A percentile compares a stretch with the other conserved stretches of the same genome.
Evolutionary conservation across 2,113 vertebrate species (phyloP).

Genomic region (Tragelaphus strepsiceros): DNA sequence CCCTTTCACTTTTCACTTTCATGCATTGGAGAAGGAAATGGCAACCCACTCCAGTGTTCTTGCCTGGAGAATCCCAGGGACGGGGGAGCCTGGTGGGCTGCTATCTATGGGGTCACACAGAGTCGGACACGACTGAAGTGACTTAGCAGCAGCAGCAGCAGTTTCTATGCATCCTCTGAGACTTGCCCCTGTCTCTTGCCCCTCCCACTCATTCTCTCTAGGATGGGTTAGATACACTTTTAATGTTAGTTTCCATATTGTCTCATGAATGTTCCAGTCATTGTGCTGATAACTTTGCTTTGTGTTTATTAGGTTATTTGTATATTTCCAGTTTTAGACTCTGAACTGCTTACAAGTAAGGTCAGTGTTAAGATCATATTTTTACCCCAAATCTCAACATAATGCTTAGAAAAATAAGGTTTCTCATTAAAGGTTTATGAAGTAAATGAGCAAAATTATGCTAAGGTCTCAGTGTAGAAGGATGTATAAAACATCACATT

Average conservation of each 20-base stretch:
- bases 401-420: neutral
- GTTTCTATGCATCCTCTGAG: neutral
- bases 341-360: neutral
- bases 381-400: neutral
- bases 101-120: too few relatives aligned
- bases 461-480: neutral
- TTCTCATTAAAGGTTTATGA: neutral
- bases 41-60: too few relatives aligned
- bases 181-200: neutral
- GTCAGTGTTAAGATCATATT: neutral
- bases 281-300: neutral
- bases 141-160: too few relatives aligned
- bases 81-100: too few relatives aligned
- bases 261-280: neutral
- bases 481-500: neutral
- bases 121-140: too few relatives aligned
- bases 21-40: too few relatives aligned
- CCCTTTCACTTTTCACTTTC: too few relatives aligned
- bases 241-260: neutral
- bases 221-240: neutral
- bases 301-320: neutral
- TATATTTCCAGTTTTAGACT: neutral
- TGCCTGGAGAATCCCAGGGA: too few relatives aligned
- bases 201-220: neutral
- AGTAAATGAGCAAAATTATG: neutral